Evolutionary conservation across 2,113 vertebrate species (phyloP), one percentile per base, ranked within the genome.

Genomic region (Ptilorrhoa leucosticta): DNA sequence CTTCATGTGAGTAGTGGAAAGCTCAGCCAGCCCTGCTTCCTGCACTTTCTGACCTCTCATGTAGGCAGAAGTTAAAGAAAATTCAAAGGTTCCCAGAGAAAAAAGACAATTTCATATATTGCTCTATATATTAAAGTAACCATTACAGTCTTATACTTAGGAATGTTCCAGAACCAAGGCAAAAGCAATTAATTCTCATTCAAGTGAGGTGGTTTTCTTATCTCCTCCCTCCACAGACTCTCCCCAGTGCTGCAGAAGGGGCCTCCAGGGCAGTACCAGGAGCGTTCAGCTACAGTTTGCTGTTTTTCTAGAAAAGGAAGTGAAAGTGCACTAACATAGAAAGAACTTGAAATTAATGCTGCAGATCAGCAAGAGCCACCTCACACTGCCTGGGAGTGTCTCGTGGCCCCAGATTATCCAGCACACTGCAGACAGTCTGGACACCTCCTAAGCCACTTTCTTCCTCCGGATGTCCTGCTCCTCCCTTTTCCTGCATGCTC

Each of bases 281-380:
- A 64, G 44, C 8, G 1, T 15, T 90, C 64, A 76, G 53, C 84
- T 47, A 26, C 54, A 45, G 47, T 39, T 80, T 50, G 61, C 73
- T 93, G 3, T 28, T 87, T 37, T 57, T 87, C 73, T 82, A 64
- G 64, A 95, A 90, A 87, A 77, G 72, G 91, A 95, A 94, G 56
- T 70, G 84, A 91, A 94, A 94, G 82, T 44, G 28, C 95, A 93
- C 69, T 6, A 90, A 44, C 48, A 37, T 3, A 73, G 84, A 77
- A 73, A 83, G 54, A 53, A 81, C 47, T 39, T 71, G 33, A 87
- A 58, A 87, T 85, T 68, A 87, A 87, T 27, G 53, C 84, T 94
- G 65, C 64, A 71, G 37, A 83, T 56, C 90, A 78, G 83, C 95
- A 93, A 51, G 81, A 94, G 90, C 77, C 66, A 47, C 66, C 71